Conservation (phyloP, 92 coral and sea anemone species). For the Galaxea fascicularis region DNA sequence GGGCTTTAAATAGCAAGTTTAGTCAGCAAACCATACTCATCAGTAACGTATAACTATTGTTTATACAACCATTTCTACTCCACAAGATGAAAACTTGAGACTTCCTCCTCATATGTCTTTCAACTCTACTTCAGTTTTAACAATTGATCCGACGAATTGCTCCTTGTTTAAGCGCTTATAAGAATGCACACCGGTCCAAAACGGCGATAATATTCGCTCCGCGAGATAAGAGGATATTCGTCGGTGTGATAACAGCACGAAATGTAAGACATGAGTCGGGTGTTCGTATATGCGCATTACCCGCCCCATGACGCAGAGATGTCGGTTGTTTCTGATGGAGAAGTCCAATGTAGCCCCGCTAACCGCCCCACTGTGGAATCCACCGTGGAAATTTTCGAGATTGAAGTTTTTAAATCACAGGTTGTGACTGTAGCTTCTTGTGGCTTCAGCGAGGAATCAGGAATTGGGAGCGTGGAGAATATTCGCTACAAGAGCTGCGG, state of each 20-base stretch:
- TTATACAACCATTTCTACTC: conserved; percentile 5
- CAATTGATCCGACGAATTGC: neutral
- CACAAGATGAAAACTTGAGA: conserved; percentile 19
- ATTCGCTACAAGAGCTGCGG: conserved; percentile 59
- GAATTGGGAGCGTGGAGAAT: conserved; percentile 18
- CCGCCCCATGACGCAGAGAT: conserved; percentile 29
- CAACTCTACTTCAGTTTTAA: conserved; percentile 6
- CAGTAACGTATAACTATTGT: conserved; percentile 26
- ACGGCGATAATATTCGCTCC: conserved; percentile 17
- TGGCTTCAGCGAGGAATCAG: conserved; percentile 23
- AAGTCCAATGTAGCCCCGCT: neutral
- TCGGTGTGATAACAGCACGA: conserved; percentile 46
- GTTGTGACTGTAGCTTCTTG: conserved; percentile 68
- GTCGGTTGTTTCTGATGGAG: conserved; percentile 47
- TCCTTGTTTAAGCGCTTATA: neutral
- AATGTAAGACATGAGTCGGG: conserved; percentile 46
- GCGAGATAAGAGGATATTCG: conserved; percentile 39
- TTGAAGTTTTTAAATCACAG: conserved; percentile 71
- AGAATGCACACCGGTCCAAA: conserved; percentile 14
- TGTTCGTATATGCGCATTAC: conserved; percentile 18
- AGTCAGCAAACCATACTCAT: neutral
- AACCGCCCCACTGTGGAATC: neutral
- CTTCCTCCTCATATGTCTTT: conserved; percentile 11
- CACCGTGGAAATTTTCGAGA: conserved; percentile 16
- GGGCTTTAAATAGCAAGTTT: conserved; percentile 4